phyloP scores from a whole-genome alignment of 64 coral and sea anemone species.

The Actinia equina region DNA sequence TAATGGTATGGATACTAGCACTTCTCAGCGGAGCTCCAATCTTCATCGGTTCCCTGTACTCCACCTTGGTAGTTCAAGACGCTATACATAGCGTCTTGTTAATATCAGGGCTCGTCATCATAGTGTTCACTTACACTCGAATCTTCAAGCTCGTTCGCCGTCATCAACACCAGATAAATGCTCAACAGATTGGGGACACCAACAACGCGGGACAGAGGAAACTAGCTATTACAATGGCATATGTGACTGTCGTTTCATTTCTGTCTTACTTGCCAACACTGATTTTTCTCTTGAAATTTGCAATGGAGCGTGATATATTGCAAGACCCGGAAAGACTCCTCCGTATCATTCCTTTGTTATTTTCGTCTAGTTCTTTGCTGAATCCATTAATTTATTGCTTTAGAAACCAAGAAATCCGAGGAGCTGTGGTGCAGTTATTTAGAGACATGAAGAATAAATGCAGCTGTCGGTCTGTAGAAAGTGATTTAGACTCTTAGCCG shows the following conservation, averaged over 20 bases:
- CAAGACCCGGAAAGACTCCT: too few relatives aligned
- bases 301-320: too few relatives aligned
- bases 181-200: not conserved
- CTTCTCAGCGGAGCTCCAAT: too few relatives aligned
- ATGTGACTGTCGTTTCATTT: not conserved
- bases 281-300: not conserved
- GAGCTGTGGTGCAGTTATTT: not conserved
- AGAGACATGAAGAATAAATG: not conserved
- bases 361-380: not conserved
- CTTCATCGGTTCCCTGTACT: too few relatives aligned
- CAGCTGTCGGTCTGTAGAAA: not conserved
- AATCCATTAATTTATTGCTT: not conserved
- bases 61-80: too few relatives aligned
- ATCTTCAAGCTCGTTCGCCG: conserved; percentile 6
- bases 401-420: not conserved
- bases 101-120: too few relatives aligned
- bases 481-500: too few relatives aligned
- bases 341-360: not conserved
- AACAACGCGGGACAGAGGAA: not conserved
- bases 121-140: not conserved
- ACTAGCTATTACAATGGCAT: not conserved
- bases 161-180: conserved; percentile 8
- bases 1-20: too few relatives aligned
- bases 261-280: not conserved
- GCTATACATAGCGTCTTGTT: too few relatives aligned